Base-by-base conservation (phyloP, 2,888 invertebrate species). In the Phalangium opilio region DNA sequence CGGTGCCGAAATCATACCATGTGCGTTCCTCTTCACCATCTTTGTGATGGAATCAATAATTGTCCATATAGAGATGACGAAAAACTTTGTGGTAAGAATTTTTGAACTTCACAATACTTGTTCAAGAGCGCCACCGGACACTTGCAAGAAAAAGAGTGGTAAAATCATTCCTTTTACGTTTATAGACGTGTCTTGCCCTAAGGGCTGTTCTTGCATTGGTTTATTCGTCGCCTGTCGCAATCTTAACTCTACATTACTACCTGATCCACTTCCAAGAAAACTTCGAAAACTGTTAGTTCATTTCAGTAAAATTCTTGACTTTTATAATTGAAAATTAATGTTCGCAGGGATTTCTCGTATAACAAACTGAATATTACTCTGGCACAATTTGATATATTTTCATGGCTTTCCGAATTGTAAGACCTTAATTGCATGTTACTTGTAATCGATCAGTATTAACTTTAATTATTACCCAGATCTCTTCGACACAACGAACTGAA, bases 61-160 rank as follows among this genome's bases (percentile, higher is more conserved):
- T 62, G 62, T 48, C 57, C 57, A 11, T 41, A 54, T 34, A 58
- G 58, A 5, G 60, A 60, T 38, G 62, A 62, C 41, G 62, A 62
- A 55, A 46, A 50, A 32, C 49, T 60, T 10, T 60, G 60, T 44
- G 58, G 58, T 58, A 54, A 45, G 27, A 27, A 27, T 27, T 27
- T 27, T 27, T 27, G n/a, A n/a, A 27, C 8, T 27, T 27, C 27
- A 27, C 8, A n/a, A n/a, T n/a, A n/a, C n/a, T n/a, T n/a, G n/a
- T n/a, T n/a, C n/a, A n/a, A n/a, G n/a, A n/a, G n/a, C n/a, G n/a
- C n/a, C n/a, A n/a, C n/a, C n/a, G n/a, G n/a, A n/a, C n/a, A n/a
- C n/a, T n/a, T n/a, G n/a, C n/a, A n/a, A n/a, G n/a, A n/a, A n/a
- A n/a, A n/a, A n/a, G n/a, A n/a, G n/a, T n/a, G n/a, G n/a, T n/a